Conservation (phyloP, 1,140 invertebrate species). For the Magallana gigas region DNA sequence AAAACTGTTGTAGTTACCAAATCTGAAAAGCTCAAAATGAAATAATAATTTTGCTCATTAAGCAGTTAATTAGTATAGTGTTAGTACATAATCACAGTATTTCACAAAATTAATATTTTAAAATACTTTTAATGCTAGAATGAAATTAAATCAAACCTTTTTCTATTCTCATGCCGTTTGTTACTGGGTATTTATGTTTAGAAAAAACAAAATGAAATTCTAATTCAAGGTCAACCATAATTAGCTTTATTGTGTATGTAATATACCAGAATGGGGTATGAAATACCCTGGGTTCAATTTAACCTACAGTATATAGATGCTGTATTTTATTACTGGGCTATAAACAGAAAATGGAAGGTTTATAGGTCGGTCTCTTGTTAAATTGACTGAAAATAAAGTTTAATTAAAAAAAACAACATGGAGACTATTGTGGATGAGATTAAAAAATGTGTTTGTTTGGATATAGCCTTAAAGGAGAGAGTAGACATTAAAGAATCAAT, state of each 20-base stretch:
- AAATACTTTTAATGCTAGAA: no score
- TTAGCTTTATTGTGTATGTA: no score
- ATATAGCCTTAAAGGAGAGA: not conserved
- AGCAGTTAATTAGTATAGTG: not conserved
- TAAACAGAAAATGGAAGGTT: not conserved
- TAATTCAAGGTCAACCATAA: no score
- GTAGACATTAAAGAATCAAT: not conserved
- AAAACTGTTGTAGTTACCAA: no score
- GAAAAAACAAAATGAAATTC: no score
- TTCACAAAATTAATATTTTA: no score
- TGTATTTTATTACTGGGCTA: not conserved
- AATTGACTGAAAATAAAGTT: not conserved
- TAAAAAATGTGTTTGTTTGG: slow-evolving; percentile 3
- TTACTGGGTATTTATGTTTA: no score
- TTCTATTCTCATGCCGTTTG: no score
- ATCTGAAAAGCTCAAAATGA: no score
- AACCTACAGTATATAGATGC: not conserved
- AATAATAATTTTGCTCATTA: not conserved
- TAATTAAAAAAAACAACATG: not conserved
- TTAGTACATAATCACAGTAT: no score
- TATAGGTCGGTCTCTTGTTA: not conserved
- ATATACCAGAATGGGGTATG: not conserved
- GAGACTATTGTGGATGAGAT: slow-evolving; percentile 3
- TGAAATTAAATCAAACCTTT: no score
- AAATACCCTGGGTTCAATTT: not conserved